Evolutionary conservation across 2,888 invertebrate species (phyloP), one percentile per base, ranked within the genome.

Genomic region (Schrankia costaestrigalis): DNA sequence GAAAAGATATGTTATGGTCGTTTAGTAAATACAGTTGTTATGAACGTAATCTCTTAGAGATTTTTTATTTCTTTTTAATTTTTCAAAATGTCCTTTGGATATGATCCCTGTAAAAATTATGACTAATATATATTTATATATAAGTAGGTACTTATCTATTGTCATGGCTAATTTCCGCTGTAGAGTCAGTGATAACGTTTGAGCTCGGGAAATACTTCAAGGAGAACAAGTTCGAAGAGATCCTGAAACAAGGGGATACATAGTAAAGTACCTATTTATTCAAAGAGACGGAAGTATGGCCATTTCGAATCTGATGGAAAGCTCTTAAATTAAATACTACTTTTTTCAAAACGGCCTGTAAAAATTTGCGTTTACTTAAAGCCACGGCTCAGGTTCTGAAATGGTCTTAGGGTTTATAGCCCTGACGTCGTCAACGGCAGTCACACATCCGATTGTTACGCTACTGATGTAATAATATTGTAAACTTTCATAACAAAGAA

Each of bases 201-300:
- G 52, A 92, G 85, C 80, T 93, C 93, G 9, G 93, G 93, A 69
- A 93, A 93, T 54, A 93, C 87, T 77, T 93, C 92, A 42, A 91
- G 71, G 56, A 93, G 84, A 28, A 93, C 77, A 28, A 93, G 78
- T 74, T 93, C 93, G 47, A 93, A 86, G 43, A 93, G 77, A 69
- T 92, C 92, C 93, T 93, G 82, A 5, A 89, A 89, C 54, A 37
- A 8, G 3, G 7, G 7, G 7, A 17, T 17, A 17, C 3, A 4
- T 17, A 17, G 7, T 5, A 5, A 5, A 17, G 7, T 17, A 17
- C 3, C 7, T 17, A 17, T 17, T 17, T 5, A 7, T 17, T 17
- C 3, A 17, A 5, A 17, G 3, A 17, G 3, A 17, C 17, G n/a
- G n/a, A n/a, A n/a, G n/a, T n/a, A n/a, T n/a, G n/a, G n/a, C n/a